Conservation (phyloP, 37 sponge, comb jelly and placozoan genomes). For the Oopsacas minuta region DNA sequence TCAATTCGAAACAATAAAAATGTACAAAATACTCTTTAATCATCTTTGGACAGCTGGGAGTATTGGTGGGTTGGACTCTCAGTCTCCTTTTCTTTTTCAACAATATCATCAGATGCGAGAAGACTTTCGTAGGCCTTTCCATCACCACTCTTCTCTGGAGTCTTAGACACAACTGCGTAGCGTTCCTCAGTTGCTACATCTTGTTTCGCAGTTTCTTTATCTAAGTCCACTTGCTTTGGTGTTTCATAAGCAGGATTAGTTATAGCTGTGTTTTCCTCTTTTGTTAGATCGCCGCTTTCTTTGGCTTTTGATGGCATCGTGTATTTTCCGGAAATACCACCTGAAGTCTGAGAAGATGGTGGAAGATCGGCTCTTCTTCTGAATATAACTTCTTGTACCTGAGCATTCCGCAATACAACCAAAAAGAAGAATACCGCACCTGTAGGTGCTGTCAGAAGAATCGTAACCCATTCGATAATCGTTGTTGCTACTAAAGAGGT, state of each 20-base stretch:
- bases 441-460: neutral
- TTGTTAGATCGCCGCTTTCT: neutral
- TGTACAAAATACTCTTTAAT: no score
- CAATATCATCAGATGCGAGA: no score
- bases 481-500: neutral
- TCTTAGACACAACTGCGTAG: no score
- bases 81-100: no score
- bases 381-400: neutral
- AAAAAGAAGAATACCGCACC: neutral
- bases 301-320: neutral
- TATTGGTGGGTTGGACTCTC: no score
- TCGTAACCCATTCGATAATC: neutral
- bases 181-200: no score
- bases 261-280: neutral
- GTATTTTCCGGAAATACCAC: neutral
- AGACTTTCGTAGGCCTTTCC: no score
- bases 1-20: no score
- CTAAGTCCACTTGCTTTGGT: no score
- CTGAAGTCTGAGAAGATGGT: neutral
- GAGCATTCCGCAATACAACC: neutral
- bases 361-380: neutral
- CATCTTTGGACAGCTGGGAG: no score
- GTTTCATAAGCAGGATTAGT: neutral
- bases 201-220: no score
- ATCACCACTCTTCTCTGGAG: no score